A percentile compares a stretch with the other conserved stretches of the same genome.
phyloP scores from a whole-genome alignment of 2,888 invertebrate genomes.

The Neoaliturus tenellus region DNA sequence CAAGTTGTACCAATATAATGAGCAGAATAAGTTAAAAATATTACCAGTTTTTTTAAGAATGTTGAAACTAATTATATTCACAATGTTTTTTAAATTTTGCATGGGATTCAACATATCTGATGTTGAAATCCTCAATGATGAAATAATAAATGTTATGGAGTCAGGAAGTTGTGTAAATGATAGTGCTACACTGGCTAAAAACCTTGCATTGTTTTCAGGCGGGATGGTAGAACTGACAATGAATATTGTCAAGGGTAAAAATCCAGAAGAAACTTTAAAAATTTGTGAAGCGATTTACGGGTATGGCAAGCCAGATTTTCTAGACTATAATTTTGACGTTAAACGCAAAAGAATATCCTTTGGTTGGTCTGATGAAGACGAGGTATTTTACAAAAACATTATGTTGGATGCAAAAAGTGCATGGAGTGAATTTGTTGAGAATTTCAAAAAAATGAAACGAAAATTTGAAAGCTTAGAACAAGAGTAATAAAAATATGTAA shows the following conservation, averaged over 20 bases:
- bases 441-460: slow-evolving; percentile 4
- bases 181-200: not conserved
- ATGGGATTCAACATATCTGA: slow-evolving; percentile 1
- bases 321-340: slow-evolving; percentile 4
- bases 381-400: slow-evolving; percentile 35
- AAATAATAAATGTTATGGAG: slow-evolving; percentile 10
- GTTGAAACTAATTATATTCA: not conserved
- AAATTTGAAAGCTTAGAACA: not conserved
- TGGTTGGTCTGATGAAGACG: slow-evolving; percentile 25
- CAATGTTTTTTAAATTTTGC: not conserved
- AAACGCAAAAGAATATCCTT: not conserved
- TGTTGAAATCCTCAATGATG: not conserved
- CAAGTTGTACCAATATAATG: too few relatives aligned
- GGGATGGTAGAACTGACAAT: not conserved
- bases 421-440: slow-evolving; percentile 19
- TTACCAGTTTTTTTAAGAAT: too few relatives aligned
- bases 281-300: not conserved
- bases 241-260: not conserved
- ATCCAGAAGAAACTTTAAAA: not conserved
- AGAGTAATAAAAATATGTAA: too few relatives aligned
- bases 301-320: slow-evolving; percentile 23
- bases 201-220: not conserved
- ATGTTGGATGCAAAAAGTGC: slow-evolving; percentile 7
- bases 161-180: slow-evolving; percentile 6
- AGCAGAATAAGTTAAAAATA: too few relatives aligned